Base-by-base conservation (phyloP, 1,140 invertebrate genomes). In the Brachionus plicatilis region DNA sequence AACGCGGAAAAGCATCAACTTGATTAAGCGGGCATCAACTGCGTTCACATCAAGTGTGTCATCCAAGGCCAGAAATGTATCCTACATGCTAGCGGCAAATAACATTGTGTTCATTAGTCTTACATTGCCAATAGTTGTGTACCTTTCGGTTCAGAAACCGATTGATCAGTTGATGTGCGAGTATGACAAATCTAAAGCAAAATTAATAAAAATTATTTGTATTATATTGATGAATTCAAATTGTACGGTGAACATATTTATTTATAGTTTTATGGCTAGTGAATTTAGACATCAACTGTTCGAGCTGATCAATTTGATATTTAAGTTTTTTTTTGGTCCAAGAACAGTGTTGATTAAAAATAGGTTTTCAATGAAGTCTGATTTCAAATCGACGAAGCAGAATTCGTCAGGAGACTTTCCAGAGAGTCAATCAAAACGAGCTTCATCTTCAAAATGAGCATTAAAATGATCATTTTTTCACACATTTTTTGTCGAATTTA, bases 191-290 rank as follows among this genome's bases (percentile, higher is more conserved):
- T 4, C 14, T 8, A 47, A 53, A 33, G 9, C 68, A 20, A 29
- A 41, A 37, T 56, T 83, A 50, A 70, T 83, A 14, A 83, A 83
- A 83, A 43, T 83, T 33, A 24, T 83, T 37, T 83, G 82, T 72
- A 83, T 83, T 37, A 83, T 83, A 17, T 72, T 83, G 33, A 83
- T 83, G 82, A 83, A 83, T 83, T 68, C 41, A 33, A 83, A 83
- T 56, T 68, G 60, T 56, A 45, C 60, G 37, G 41, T 83, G 45
- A 83, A 83, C 53, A 83, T 83, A 24, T 47, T 83, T 72, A 83
- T 83, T 4, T 83, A 83, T 72, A 68, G 60, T 20, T 50, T 83
- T 50, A 83, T 68, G 60, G 82, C 82, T 29, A 83, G 60, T 37
- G 82, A 83, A 72, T 83, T 70, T 83, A 27, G 82, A n/a, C 53